These are phyloP conservation scores for Ammodytes marinus DNA, from an alignment of 2,113 vertebrate genomes.

Conservation along the genomic window DNA sequence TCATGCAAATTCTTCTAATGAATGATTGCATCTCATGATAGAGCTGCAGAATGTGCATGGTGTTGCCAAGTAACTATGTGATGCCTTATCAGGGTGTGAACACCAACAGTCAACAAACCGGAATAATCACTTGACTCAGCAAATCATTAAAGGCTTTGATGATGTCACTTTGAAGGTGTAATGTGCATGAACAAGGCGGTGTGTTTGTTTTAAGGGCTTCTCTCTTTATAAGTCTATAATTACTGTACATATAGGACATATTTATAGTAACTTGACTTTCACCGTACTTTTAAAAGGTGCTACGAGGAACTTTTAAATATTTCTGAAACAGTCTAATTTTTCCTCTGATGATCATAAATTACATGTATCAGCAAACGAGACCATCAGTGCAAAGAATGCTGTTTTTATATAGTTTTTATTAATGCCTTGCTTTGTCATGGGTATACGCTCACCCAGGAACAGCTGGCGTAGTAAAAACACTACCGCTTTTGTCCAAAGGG, in stretches of 20 bases:
- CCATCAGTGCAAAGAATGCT: too few relatives aligned
- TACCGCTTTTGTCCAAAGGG: too few relatives aligned
- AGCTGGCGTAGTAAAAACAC: too few relatives aligned
- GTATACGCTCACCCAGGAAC: too few relatives aligned
- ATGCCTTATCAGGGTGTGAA: neutral
- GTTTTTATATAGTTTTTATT: too few relatives aligned
- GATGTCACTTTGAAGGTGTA: neutral
- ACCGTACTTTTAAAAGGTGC: too few relatives aligned
- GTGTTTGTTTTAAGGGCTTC: neutral
- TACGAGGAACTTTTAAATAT: too few relatives aligned
- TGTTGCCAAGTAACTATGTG: neutral
- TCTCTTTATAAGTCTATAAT: neutral
- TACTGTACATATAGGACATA: neutral
- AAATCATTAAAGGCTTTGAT: neutral
- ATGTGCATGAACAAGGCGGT: neutral
- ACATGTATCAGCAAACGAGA: too few relatives aligned
- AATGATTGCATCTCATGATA: neutral
- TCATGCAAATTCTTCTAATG: too few relatives aligned
- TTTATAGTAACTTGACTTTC: neutral
- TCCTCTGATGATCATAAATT: too few relatives aligned
- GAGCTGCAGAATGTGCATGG: neutral
- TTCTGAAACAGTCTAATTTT: too few relatives aligned
- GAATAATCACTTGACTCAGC: neutral
- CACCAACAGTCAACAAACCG: constrained; percentile 47
- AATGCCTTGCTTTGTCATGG: too few relatives aligned